Evolutionary conservation across 2,888 invertebrate genomes (phyloP).

Genomic region (Acronicta alni): DNA sequence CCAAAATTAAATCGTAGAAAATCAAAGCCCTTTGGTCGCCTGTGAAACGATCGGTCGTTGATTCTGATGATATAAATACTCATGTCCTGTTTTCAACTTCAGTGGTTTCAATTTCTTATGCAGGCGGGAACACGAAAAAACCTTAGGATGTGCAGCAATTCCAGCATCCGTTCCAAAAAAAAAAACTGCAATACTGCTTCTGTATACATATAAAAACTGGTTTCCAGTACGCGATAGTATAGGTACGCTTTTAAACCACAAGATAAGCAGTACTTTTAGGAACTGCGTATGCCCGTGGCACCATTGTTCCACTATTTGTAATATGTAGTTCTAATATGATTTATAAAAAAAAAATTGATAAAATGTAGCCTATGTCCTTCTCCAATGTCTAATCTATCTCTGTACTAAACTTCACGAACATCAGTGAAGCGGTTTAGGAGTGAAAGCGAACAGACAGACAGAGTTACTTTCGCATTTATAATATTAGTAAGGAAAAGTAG

Average conservation of each 20-base stretch:
- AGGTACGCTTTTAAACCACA: not conserved
- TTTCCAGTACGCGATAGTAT: constrained; percentile 14
- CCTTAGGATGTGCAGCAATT: constrained; percentile 41
- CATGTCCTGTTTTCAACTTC: constrained; percentile 36
- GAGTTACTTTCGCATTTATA: no score
- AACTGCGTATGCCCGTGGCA: no score
- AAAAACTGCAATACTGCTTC: constrained; percentile 11
- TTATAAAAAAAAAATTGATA: no score
- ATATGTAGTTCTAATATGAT: no score
- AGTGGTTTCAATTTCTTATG: constrained; percentile 25
- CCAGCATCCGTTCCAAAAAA: constrained; percentile 38
- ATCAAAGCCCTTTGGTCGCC: constrained; percentile 11
- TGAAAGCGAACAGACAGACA: no score
- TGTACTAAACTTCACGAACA: no score
- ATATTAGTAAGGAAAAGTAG: no score
- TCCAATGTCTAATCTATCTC: no score
- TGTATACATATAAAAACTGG: constrained; percentile 29
- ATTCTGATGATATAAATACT: constrained; percentile 9
- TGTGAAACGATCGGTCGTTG: constrained; percentile 2
- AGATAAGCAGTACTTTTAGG: no score
- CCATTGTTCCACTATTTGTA: no score
- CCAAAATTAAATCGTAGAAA: constrained; percentile 10
- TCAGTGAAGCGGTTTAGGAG: no score
- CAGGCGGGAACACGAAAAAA: constrained; percentile 24
- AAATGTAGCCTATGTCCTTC: no score